Base-by-base conservation (phyloP, 2,797 vertebrate species). In the Nothura maculosa region DNA sequence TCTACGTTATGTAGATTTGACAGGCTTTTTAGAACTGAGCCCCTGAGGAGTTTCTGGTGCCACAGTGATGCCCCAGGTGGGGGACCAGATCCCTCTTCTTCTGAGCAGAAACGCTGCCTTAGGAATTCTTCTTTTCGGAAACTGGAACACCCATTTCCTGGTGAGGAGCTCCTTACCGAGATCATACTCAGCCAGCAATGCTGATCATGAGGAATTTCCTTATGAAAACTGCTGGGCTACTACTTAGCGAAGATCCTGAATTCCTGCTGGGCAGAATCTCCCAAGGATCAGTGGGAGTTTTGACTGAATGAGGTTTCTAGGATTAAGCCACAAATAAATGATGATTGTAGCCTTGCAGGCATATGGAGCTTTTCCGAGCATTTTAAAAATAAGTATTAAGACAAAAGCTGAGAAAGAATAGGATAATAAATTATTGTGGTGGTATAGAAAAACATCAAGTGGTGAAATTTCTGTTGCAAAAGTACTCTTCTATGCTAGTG, bases 321-420 rank as follows among this genome's bases (percentile, higher is more conserved):
- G 62, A 89, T 85, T 52, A 83, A 92, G 25, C 45, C 54, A 92
- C 55, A 92, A 55, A 83, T 85, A 92, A 92, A 72, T 66, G 6
- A 42, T 47, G 14, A 40, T 81, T 67, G 5, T 78, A 90, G 47
- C 40, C 40, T 73, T 84, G n/a, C 32, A 89, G 73, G 66, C 61
- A 18, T 60, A 60, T 12, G 25, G 32, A 76, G 27, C 36, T 87
- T 89, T 30, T 63, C 79, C 77, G 50, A 82, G 70, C 36, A 73
- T 62, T 87, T 69, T 81, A 24, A 90, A 94, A 92, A 62, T 62
- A 68, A 61, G 27, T 75, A 10, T 87, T 75, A 76, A 89, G 63
- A 48, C 70, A 52, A 72, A 90, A 70, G 40, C 38, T 52, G 60
- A 91, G 57, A 87, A 92, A 74, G 36, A 85, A 55, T 34, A 82